Conservation (phyloP, 2,113 vertebrate genomes). For the Tachysurus vachellii region DNA sequence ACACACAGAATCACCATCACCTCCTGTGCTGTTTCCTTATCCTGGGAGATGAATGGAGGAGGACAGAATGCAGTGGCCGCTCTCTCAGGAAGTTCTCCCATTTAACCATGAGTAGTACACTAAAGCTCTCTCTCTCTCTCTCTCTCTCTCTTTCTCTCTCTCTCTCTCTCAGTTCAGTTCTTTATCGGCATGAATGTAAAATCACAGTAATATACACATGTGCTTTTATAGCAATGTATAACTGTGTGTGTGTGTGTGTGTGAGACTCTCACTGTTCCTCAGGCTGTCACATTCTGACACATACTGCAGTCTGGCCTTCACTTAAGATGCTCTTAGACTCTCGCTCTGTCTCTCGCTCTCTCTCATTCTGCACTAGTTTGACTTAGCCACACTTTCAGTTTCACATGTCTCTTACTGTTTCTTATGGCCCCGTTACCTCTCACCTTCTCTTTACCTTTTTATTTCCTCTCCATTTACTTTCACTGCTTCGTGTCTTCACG, state of each 20-base stretch:
- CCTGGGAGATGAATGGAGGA: slow-evolving; percentile 42
- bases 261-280: no score
- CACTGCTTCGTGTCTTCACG: not conserved
- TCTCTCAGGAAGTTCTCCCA: slow-evolving; percentile 39
- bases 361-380: not conserved
- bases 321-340: not conserved
- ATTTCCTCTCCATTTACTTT: no score
- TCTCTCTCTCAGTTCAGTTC: not conserved
- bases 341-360: not conserved
- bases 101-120: slow-evolving; percentile 7
- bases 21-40: slow-evolving; percentile 20
- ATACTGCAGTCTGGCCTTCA: no score
- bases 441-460: not conserved
- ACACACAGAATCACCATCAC: slow-evolving; percentile 10
- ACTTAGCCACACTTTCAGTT: not conserved
- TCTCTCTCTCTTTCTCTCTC: slow-evolving; percentile 23
- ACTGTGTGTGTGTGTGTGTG: no score
- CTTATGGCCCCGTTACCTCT: not conserved
- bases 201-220: no score
- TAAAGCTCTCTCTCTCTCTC: slow-evolving; percentile 22
- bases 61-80: slow-evolving; percentile 36
- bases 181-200: not conserved
- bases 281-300: no score
- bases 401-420: not conserved
- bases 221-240: no score